These are phyloP conservation scores for Sebastes cheni DNA, from an alignment of 2,797 vertebrate genomes.

Conservation along the genomic window DNA sequence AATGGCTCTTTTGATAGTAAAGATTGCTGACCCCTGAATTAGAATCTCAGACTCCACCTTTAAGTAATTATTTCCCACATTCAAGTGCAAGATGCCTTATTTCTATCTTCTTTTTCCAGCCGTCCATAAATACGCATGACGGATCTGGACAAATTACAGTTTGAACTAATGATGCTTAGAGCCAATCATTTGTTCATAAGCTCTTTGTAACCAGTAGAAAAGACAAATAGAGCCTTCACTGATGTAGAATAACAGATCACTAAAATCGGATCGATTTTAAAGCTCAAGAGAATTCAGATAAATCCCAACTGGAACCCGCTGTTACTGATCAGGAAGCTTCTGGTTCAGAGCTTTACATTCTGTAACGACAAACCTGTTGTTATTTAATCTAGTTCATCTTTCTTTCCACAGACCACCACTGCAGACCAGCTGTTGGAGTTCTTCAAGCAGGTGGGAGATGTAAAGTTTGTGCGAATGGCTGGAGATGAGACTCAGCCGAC, in stretches of 20 bases:
- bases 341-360: neutral
- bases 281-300: neutral
- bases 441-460: conserved; percentile 97
- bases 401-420: conserved; percentile 87
- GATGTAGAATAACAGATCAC: neutral
- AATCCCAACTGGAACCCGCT: too few relatives aligned
- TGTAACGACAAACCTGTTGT: neutral
- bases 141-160: neutral
- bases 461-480: conserved; percentile 98
- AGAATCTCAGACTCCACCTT: too few relatives aligned
- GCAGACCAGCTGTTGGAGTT: conserved; percentile 97
- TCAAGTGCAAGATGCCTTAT: neutral
- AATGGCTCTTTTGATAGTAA: too few relatives aligned
- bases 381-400: neutral
- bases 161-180: neutral
- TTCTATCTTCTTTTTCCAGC: neutral
- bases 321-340: neutral
- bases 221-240: neutral
- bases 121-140: neutral
- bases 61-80: neutral
- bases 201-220: neutral
- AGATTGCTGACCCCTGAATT: too few relatives aligned
- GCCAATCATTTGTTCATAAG: neutral
- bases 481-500: conserved; percentile 98
- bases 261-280: neutral